Base-by-base conservation (phyloP, 2,113 vertebrate genomes). In the Brachirus orientalis region DNA sequence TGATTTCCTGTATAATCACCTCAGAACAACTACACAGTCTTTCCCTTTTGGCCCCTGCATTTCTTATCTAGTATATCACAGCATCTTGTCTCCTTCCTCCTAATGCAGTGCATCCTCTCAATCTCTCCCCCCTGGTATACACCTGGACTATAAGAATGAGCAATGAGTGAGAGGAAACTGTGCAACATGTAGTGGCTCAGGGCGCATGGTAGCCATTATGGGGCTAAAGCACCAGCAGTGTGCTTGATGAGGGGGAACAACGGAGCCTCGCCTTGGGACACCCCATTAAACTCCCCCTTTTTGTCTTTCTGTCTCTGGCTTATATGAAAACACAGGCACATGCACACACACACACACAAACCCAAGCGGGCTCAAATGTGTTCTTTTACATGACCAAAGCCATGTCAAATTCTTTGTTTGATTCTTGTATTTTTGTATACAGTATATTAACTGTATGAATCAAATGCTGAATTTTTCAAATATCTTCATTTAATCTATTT, bases 201-300 rank as follows among this genome's bases (percentile, higher is more conserved):
- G 89, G 80, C 80, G 46, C 77, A 60, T 75, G 56, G 63, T 71
- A 69, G 86, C 89, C 88, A 90, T 91, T 89, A 91, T 43, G 76
- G 70, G 86, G 87, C 88, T 89, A 88, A 87, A 88, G 89, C 79
- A 83, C 83, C 80, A 77, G 67, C 83, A 82, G 83, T 61, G 83
- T 90, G 89, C 83, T 88, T 88, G 87, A 91, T 90, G 90, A 90
- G 85, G 86, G 85, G 86, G 86, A 91, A 89, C 90, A 78, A 77
- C 68, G 75, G 71, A 86, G 83, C 73, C 80, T 86, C 70, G 71
- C 87, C 83, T 83, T 75, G 85, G 86, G 90, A 89, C 86, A 88
- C 82, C 71, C 83, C 90, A 89, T 89, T 91, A 85, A 86, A 88
- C 78, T 84, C 77, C 70, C 68, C 80, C 78, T 78, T 82, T 90